Evolutionary conservation across 1,140 invertebrate genomes (phyloP).

Genomic region (Sinonovacula constricta): DNA sequence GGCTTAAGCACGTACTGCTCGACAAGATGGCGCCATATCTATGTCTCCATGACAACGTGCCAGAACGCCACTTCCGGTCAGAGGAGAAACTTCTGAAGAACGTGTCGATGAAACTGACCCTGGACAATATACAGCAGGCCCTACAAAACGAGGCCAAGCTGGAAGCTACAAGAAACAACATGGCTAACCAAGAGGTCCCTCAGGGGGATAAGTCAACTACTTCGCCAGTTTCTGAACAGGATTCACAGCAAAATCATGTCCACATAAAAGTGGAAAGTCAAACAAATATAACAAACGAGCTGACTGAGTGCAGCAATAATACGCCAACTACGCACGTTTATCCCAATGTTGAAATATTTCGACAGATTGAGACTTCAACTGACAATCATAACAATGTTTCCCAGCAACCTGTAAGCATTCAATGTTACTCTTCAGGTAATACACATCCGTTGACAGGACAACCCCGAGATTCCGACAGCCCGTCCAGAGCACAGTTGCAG

Average conservation of each 20-base stretch:
- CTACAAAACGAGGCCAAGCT: slow-evolving; percentile 68
- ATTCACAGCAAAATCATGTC: neutral
- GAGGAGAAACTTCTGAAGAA: slow-evolving; percentile 62
- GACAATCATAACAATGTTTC: neutral
- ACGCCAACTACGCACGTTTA: neutral
- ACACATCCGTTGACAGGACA: no score
- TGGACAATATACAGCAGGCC: slow-evolving; percentile 74
- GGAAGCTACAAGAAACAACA: slow-evolving; percentile 52
- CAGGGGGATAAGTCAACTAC: neutral
- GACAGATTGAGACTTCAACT: no score
- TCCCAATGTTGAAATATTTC: neutral
- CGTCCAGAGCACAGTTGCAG: neutral
- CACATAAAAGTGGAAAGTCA: neutral
- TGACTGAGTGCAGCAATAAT: no score
- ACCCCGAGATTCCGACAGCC: neutral
- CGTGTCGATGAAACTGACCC: slow-evolving; percentile 68
- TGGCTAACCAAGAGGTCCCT: neutral
- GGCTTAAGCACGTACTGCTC: slow-evolving; percentile 65
- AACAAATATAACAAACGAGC: neutral
- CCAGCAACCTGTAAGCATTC: neutral
- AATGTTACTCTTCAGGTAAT: neutral
- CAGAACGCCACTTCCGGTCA: slow-evolving; percentile 19
- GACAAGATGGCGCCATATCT: slow-evolving; percentile 45
- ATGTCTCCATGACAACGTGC: slow-evolving; percentile 11
- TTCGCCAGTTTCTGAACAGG: neutral